Conservation (phyloP, 2,113 vertebrate species). For the Laticauda laticaudata region DNA sequence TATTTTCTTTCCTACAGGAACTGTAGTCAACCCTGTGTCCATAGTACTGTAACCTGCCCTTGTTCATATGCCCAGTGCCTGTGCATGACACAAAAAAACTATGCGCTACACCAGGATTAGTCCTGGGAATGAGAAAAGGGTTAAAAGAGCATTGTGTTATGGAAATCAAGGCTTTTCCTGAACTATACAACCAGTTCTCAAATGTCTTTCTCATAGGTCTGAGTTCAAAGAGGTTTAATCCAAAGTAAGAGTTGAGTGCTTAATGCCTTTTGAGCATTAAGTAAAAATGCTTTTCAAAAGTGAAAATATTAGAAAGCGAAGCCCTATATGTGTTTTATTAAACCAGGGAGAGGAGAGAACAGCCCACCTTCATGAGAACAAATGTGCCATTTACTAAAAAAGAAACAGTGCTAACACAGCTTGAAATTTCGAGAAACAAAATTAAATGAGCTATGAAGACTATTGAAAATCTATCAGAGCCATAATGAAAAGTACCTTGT, state of each 20-base stretch:
- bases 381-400: not conserved
- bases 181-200: not conserved
- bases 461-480: not conserved
- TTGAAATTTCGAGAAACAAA: conserved; percentile 4
- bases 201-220: not conserved
- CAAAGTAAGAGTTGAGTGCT: not conserved
- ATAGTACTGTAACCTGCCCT: too few species aligned
- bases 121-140: not conserved
- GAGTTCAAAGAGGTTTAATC: not conserved
- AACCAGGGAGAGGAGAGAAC: not conserved
- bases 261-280: not conserved
- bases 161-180: not conserved
- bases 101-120: not conserved
- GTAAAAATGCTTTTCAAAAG: not conserved
- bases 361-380: not conserved
- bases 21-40: not conserved
- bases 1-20: not conserved
- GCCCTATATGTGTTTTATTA: not conserved
- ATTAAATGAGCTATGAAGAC: conserved; percentile 2
- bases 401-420: not conserved
- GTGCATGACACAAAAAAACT: not conserved
- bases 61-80: not conserved
- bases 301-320: not conserved
- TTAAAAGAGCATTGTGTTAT: not conserved
- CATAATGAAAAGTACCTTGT: not conserved